phyloP scores from a whole-genome alignment of 2,888 invertebrate species.

The Masnerella sp. region DNA sequence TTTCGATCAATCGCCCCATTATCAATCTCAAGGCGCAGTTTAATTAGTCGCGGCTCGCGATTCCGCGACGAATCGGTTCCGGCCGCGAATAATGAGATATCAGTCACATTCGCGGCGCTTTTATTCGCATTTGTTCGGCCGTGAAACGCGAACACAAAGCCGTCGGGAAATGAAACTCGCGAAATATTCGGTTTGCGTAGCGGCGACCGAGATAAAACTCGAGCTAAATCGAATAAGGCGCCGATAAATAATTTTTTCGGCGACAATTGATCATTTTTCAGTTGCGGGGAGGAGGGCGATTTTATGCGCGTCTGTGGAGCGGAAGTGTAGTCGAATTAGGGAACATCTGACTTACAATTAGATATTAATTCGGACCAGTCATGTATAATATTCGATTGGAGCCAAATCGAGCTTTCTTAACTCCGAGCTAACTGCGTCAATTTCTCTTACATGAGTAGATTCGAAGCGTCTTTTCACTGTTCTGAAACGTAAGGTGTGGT shows the following conservation, averaged over 20 bases:
- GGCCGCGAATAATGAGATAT: conserved; percentile 50
- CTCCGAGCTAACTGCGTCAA: conserved; percentile 48
- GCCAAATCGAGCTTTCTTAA: conserved; percentile 52
- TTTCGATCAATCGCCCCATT: conserved; percentile 38
- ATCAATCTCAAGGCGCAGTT: too few species aligned
- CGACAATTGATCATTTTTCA: too few species aligned
- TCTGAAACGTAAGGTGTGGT: conserved; percentile 3
- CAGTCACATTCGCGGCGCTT: conserved; percentile 20
- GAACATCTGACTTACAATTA: conserved; percentile 52
- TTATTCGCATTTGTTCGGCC: conserved; percentile 41
- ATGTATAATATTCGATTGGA: conserved; percentile 53
- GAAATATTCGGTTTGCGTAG: conserved; percentile 45
- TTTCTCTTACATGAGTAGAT: conserved; percentile 47
- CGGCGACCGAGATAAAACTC: conserved; percentile 20
- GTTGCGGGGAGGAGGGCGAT: too few species aligned
- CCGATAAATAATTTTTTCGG: too few species aligned
- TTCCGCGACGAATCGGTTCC: too few species aligned
- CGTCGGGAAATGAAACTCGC: conserved; percentile 34
- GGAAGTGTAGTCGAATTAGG: conserved; percentile 3
- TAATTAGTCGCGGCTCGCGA: too few species aligned
- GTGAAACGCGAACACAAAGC: conserved; percentile 33
- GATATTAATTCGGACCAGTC: conserved; percentile 47
- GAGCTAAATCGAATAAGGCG: too few species aligned
- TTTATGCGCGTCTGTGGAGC: too few species aligned
- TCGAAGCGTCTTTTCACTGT: conserved; percentile 28